phyloP scores from a whole-genome alignment of 2,888 invertebrate species.

The Sepiola atlantica region DNA sequence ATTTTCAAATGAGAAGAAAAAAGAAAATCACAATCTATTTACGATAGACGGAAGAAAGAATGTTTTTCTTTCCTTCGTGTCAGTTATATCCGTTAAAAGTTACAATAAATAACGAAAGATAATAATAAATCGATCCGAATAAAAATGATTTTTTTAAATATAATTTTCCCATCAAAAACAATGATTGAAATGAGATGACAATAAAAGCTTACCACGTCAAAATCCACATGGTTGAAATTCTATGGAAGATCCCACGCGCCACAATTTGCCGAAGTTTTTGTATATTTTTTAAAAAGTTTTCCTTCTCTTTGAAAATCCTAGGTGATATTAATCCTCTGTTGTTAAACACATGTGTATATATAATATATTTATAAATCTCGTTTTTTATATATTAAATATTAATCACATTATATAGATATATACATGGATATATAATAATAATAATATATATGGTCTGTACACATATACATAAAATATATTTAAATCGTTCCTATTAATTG shows the following conservation, averaged over 20 bases:
- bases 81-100: too few species aligned
- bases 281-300: background rate
- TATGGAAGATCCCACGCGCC: constrained; percentile 44
- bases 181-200: background rate
- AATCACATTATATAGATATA: background rate
- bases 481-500: constrained; percentile 46
- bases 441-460: constrained; percentile 42
- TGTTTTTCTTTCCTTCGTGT: too few species aligned
- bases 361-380: constrained; percentile 46
- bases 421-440: background rate
- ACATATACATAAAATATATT: constrained; percentile 42
- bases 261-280: constrained; percentile 34
- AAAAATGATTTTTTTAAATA: too few species aligned
- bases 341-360: background rate
- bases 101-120: too few species aligned
- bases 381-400: background rate
- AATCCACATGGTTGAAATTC: constrained; percentile 41
- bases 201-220: constrained; percentile 42
- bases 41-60: too few species aligned
- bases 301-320: background rate
- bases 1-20: too few species aligned
- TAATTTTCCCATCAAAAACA: background rate
- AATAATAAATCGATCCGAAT: too few species aligned
- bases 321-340: constrained; percentile 42
- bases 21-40: too few species aligned